Conservation (phyloP, 2,888 invertebrate species). For the Helobdella robusta region DNA sequence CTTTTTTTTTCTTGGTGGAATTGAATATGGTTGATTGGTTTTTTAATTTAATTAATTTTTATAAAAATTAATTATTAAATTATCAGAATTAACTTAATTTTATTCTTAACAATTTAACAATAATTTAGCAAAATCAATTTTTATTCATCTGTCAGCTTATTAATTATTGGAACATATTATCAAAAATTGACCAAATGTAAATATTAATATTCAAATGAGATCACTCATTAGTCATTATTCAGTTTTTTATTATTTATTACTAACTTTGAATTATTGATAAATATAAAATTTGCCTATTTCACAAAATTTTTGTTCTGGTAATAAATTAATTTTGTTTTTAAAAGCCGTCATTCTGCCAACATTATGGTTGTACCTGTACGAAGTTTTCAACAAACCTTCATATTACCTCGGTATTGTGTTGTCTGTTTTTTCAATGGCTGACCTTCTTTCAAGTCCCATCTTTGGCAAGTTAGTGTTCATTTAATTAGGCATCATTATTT, state of each 20-base stretch:
- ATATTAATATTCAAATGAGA: slow-evolving; percentile 5
- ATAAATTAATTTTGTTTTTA: slow-evolving; percentile 29
- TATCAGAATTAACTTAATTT: slow-evolving; percentile 4
- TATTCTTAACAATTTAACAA: slow-evolving; percentile 3
- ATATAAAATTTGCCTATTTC: neutral
- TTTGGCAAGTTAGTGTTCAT: slow-evolving; percentile 43
- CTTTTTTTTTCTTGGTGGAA: slow-evolving; percentile 46
- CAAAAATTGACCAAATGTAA: slow-evolving; percentile 5
- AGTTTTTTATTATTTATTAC: too few species aligned
- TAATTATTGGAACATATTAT: too few species aligned
- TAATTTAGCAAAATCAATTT: too few species aligned
- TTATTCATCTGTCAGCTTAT: too few species aligned
- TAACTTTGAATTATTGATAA: too few species aligned
- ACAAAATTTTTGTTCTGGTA: neutral
- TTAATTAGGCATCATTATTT: neutral
- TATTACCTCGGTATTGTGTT: slow-evolving; percentile 50
- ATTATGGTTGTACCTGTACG: slow-evolving; percentile 49
- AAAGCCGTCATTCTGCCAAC: slow-evolving; percentile 52
- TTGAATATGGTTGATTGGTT: slow-evolving; percentile 48
- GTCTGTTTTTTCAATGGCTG: slow-evolving; percentile 49
- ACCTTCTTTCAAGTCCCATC: slow-evolving; percentile 48
- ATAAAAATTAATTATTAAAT: neutral
- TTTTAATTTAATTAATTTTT: neutral
- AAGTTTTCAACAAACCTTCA: slow-evolving; percentile 43
- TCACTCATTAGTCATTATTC: slow-evolving; percentile 12